Evolutionary conservation across 1,140 invertebrate genomes (phyloP).

Genomic region (Brachionus calyciflorus): DNA sequence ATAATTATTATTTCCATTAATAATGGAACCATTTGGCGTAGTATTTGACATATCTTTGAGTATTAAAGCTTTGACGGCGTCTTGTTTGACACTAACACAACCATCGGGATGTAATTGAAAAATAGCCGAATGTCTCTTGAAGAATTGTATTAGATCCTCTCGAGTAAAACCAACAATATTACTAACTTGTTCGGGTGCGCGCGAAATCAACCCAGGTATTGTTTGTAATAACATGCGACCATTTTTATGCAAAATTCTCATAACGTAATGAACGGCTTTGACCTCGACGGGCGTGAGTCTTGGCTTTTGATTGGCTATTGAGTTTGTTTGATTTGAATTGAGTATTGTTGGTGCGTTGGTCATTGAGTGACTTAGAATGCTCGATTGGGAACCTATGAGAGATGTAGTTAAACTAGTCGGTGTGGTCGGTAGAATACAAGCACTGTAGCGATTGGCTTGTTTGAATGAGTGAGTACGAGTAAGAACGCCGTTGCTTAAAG

Average conservation of each 20-base stretch:
- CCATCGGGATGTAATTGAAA: slow-evolving; percentile 46
- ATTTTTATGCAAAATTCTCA: slow-evolving; percentile 45
- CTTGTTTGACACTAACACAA: slow-evolving; percentile 46
- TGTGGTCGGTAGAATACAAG: background rate
- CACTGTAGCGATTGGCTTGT: slow-evolving; percentile 31
- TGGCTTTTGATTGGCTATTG: background rate
- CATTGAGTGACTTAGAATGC: background rate
- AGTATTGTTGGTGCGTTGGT: background rate
- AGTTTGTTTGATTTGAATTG: background rate
- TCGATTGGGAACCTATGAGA: background rate
- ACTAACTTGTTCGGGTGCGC: slow-evolving; percentile 44
- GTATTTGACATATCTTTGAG: slow-evolving; percentile 25
- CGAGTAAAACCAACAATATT: slow-evolving; percentile 46
- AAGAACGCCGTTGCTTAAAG: slow-evolving; percentile 32
- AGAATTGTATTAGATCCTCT: slow-evolving; percentile 42
- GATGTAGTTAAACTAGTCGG: slow-evolving; percentile 16
- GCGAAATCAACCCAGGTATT: slow-evolving; percentile 22
- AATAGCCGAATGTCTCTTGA: slow-evolving; percentile 39
- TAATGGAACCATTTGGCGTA: background rate
- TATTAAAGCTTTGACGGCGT: slow-evolving; percentile 46
- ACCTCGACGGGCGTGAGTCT: slow-evolving; percentile 46
- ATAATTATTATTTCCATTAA: background rate
- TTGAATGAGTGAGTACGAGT: slow-evolving; percentile 45
- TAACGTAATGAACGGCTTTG: slow-evolving; percentile 46
- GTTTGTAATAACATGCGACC: slow-evolving; percentile 44